These are phyloP conservation scores for Anoplius nigerrimus DNA, from an alignment of 2,888 invertebrate genomes.

Conservation along the genomic window DNA sequence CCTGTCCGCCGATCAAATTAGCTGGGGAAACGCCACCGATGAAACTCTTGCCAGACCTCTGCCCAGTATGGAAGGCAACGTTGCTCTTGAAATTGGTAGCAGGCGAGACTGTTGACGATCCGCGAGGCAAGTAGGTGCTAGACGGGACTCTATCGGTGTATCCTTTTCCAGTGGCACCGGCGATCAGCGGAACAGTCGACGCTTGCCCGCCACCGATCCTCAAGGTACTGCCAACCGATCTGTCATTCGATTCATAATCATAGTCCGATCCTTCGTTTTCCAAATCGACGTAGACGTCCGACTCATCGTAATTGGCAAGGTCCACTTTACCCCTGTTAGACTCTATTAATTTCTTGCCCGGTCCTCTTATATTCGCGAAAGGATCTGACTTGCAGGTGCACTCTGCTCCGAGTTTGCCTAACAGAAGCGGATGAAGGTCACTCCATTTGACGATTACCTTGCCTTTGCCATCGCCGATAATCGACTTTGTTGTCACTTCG, in stretches of 20 bases:
- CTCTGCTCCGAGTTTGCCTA: slow-evolving; percentile 84
- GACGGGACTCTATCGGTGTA: slow-evolving; percentile 13
- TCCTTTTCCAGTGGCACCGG: neutral
- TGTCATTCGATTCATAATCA: slow-evolving; percentile 33
- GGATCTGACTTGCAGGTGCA: slow-evolving; percentile 80
- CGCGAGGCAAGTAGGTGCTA: slow-evolving; percentile 24
- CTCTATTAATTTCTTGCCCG: slow-evolving; percentile 60
- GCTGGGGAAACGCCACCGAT: slow-evolving; percentile 25
- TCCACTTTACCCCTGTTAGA: slow-evolving; percentile 68
- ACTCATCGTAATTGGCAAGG: slow-evolving; percentile 70
- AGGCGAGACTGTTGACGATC: slow-evolving; percentile 8
- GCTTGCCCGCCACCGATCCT: slow-evolving; percentile 25
- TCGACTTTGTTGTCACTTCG: slow-evolving; percentile 52
- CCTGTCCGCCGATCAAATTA: slow-evolving; percentile 64
- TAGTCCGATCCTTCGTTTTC: slow-evolving; percentile 54
- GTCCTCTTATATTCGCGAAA: slow-evolving; percentile 65
- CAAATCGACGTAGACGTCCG: slow-evolving; percentile 70
- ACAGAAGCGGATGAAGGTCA: slow-evolving; percentile 83
- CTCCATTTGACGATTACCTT: slow-evolving; percentile 82
- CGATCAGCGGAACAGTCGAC: slow-evolving; percentile 38
- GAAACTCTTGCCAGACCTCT: slow-evolving; percentile 56
- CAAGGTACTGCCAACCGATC: slow-evolving; percentile 9
- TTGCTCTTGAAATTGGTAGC: neutral
- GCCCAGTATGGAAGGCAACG: slow-evolving; percentile 16
- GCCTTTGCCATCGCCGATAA: slow-evolving; percentile 68